Percentiles rank a stretch among this genome's conserved stretches.
phyloP scores from a whole-genome alignment of 2,797 vertebrate species.

The Eulemur mongoz region DNA sequence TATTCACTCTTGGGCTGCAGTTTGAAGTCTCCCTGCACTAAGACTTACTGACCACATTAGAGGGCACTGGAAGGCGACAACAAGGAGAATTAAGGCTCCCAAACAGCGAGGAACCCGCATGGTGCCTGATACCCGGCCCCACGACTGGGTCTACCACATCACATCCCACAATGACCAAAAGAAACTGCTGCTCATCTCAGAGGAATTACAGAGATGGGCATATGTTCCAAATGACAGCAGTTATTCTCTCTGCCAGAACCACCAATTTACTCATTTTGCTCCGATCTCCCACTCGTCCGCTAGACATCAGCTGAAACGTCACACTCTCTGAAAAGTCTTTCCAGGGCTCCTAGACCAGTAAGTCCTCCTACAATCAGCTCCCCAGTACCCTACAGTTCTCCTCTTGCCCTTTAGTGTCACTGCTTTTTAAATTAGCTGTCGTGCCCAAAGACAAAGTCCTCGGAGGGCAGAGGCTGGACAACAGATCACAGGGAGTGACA shows the following conservation, averaged over 20 bases:
- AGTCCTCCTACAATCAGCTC: not conserved
- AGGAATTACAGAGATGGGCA: not conserved
- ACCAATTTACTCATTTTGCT: not conserved
- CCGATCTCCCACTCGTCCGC: not conserved
- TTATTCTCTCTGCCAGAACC: not conserved
- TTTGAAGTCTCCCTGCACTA: not conserved
- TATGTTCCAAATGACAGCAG: not conserved
- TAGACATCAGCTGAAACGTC: not conserved
- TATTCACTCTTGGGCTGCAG: not conserved
- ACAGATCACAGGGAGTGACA: not conserved
- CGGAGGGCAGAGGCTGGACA: not conserved
- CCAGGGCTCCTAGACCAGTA: not conserved
- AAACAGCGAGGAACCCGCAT: not conserved
- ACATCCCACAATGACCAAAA: not conserved
- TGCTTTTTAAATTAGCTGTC: not conserved
- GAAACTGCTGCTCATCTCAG: not conserved
- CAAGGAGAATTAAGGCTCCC: not conserved
- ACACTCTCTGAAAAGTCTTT: not conserved
- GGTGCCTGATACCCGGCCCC: not conserved
- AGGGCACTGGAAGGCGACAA: not conserved
- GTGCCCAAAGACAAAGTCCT: not conserved
- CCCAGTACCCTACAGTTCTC: not conserved
- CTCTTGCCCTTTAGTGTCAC: not conserved
- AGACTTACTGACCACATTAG: not conserved
- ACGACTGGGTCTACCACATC: not conserved